Percentiles rank a stretch among this genome's conserved stretches.
phyloP scores from a whole-genome alignment of 2,113 vertebrate genomes.

The Upupa epops region DNA sequence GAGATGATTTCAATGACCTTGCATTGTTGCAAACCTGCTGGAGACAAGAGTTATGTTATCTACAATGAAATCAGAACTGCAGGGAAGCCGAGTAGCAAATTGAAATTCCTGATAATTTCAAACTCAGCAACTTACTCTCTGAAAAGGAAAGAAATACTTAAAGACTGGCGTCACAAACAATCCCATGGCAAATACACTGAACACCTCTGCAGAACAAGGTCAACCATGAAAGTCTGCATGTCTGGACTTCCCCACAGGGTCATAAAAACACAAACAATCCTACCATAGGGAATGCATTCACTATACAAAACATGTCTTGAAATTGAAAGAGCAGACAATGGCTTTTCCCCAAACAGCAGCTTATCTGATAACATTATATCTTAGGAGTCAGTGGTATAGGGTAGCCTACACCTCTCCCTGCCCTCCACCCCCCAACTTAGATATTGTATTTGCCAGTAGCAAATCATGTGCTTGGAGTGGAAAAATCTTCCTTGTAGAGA shows the following conservation, averaged over 20 bases:
- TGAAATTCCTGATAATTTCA: slow-evolving; percentile 63
- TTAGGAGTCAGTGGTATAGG: not conserved
- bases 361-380: not conserved
- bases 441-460: not conserved
- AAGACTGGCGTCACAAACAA: slow-evolving; percentile 27
- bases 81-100: slow-evolving; percentile 55
- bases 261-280: slow-evolving; percentile 4
- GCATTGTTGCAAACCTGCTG: slow-evolving; percentile 57
- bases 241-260: slow-evolving; percentile 5
- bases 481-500: not conserved
- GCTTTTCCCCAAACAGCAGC: not conserved
- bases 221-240: not conserved
- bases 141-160: slow-evolving; percentile 60
- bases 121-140: slow-evolving; percentile 45
- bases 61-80: slow-evolving; percentile 60
- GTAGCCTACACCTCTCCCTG: not conserved
- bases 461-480: not conserved
- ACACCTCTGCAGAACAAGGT: slow-evolving; percentile 8
- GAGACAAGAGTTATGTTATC: slow-evolving; percentile 59
- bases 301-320: slow-evolving; percentile 23
- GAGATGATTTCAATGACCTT: slow-evolving; percentile 66
- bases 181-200: not conserved
- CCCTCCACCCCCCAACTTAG: not conserved
- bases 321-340: slow-evolving; percentile 5
- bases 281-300: not conserved